Evolutionary conservation across 2,888 invertebrate genomes (phyloP), one percentile per base, ranked within the genome.

Genomic region (Caenorhabditis angaria): DNA sequence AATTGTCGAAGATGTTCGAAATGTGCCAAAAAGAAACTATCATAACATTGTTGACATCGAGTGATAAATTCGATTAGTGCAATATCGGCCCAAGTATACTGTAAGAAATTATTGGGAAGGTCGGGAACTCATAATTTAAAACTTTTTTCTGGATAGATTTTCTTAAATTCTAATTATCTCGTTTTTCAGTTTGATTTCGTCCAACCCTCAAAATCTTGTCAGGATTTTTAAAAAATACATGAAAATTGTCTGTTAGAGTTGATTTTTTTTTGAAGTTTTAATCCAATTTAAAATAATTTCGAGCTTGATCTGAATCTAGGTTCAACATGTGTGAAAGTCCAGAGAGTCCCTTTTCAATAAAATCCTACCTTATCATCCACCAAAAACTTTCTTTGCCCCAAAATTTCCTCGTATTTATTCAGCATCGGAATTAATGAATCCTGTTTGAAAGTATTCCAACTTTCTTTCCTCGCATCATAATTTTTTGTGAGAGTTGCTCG

Each of bases 31-130:
- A 78, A 82, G 70, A 78, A 76, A 47, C 74, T 74, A 62, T 83
- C 83, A 60, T 79, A 82, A 63, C 78, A 79, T 27, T 67, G 68
- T 57, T 74, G 77, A 59, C 82, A 82, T n/a, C 82, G 71, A 12
- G 80, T 79, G 24, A 83, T 48, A 24, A 80, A 69, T 61, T 83
- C 83, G 48, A 82, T 73, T 3, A 83, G 73, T 14, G 71, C 74
- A 41, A 83, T 77, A 66, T 83, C 83, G 8, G 83, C 83, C 80
- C 80, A 81, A 20, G 81, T 65, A 29, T 80, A 70, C 79, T 80
- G 69, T 60, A 81, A 72, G 58, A 35, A 51, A 35, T 47, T n/a
- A 48, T 48, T 14, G n/a, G n/a, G n/a, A n/a, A n/a, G n/a, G n/a
- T n/a, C n/a, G n/a, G n/a, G n/a, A n/a, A n/a, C n/a, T n/a, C n/a